Percentiles rank a stretch among this genome's conserved stretches.
Conservation (phyloP, 23 tunicate species). For the Ciona savignyi region DNA sequence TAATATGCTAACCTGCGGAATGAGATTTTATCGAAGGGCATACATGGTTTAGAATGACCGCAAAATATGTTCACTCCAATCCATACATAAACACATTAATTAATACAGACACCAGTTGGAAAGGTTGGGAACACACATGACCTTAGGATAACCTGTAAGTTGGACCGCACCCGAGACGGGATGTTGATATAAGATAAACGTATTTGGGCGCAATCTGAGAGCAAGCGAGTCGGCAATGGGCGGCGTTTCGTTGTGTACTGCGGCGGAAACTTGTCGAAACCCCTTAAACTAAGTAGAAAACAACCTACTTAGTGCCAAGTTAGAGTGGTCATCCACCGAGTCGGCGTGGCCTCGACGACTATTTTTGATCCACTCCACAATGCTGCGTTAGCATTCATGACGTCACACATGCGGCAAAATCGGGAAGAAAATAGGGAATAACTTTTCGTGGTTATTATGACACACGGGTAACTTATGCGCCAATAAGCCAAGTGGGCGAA, state of each 20-base stretch:
- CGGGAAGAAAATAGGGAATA: not conserved
- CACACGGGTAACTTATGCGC: not conserved
- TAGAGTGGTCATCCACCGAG: not conserved
- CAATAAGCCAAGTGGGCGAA: not conserved
- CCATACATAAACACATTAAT: no score
- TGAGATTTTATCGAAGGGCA: no score
- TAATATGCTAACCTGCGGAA: no score
- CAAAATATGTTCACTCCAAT: no score
- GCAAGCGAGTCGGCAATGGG: not conserved
- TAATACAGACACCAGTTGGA: no score
- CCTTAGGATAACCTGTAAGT: no score
- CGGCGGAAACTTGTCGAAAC: not conserved
- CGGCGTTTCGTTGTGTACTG: not conserved
- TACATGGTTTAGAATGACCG: no score
- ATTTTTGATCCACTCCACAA: not conserved
- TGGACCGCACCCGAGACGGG: not conserved
- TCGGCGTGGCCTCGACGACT: not conserved
- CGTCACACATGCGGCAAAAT: not conserved
- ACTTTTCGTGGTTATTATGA: not conserved
- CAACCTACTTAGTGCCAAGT: not conserved
- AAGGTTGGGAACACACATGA: no score
- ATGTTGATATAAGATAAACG: not conserved
- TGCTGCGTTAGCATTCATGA: not conserved
- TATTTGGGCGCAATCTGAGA: not conserved
- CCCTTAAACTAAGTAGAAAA: not conserved